A percentile compares a stretch with the other conserved stretches of the same genome.
phyloP scores from a whole-genome alignment of 2,888 invertebrate genomes.

The Alentia gelatinosa region DNA sequence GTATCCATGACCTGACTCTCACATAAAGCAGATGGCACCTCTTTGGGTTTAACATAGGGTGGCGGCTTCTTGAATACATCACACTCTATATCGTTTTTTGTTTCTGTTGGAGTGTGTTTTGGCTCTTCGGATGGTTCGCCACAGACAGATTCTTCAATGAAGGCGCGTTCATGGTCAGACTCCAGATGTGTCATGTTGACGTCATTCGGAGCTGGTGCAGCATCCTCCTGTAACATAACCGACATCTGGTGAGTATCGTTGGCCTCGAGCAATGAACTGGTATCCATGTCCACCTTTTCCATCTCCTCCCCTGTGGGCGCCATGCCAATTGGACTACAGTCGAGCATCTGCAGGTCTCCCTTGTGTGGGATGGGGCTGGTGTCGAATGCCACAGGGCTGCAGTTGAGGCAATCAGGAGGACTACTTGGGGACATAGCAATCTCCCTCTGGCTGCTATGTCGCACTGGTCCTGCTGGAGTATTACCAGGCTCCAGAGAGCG shows the following conservation, averaged over 20 bases:
- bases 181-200: constrained; percentile 28
- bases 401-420: constrained; percentile 39
- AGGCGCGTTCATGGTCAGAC: constrained; percentile 62
- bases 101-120: background rate
- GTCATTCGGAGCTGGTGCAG: background rate
- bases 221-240: background rate
- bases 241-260: background rate
- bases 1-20: constrained; percentile 38
- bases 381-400: constrained; percentile 57
- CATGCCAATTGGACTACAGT: background rate
- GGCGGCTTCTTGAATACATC: constrained; percentile 55
- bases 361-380: constrained; percentile 61
- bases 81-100: background rate
- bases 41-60: background rate
- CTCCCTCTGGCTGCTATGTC: constrained; percentile 55
- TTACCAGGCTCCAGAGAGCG: constrained; percentile 22
- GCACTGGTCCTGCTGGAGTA: background rate
- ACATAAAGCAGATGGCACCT: background rate
- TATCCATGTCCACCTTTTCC: background rate
- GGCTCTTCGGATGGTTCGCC: background rate
- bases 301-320: background rate
- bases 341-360: constrained; percentile 10
- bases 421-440: constrained; percentile 47
- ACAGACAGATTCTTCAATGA: constrained; percentile 57
- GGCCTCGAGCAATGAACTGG: background rate